Percentiles rank a stretch among this genome's conserved stretches.
These are phyloP conservation scores for Calycopis cecrops DNA, from an alignment of 1,140 invertebrate species.

Conservation along the genomic window DNA sequence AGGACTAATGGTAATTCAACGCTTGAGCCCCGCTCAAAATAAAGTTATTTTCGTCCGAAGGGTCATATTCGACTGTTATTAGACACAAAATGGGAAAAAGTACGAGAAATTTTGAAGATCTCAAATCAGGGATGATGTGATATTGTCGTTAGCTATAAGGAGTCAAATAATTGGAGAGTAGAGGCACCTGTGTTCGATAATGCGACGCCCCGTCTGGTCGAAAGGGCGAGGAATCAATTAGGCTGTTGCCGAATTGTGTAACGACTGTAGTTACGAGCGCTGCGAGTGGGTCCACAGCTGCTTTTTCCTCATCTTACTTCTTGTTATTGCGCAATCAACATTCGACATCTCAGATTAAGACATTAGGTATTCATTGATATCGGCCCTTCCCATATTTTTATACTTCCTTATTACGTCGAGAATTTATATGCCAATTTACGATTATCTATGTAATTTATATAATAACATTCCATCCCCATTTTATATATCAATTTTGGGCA, in stretches of 20 bases:
- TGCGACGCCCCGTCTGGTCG: constrained; percentile 65
- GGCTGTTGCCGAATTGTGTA: constrained; percentile 67
- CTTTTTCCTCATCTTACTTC: constrained; percentile 68
- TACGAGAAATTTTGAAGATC: constrained; percentile 45
- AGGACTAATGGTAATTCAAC: constrained; percentile 33
- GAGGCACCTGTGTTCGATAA: constrained; percentile 68
- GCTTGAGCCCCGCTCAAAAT: constrained; percentile 47
- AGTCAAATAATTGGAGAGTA: constrained; percentile 59
- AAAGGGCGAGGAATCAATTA: constrained; percentile 73
- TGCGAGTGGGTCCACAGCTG: constrained; percentile 61
- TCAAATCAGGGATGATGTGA: constrained; percentile 42
- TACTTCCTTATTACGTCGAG: neutral
- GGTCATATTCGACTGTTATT: constrained; percentile 51
- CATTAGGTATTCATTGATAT: constrained; percentile 58
- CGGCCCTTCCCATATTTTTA: constrained; percentile 23
- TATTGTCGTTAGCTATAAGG: constrained; percentile 46
- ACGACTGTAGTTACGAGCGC: constrained; percentile 68
- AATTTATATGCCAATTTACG: too few relatives aligned
- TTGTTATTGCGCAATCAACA: constrained; percentile 68
- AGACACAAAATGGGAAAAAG: constrained; percentile 56
- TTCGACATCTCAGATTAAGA: constrained; percentile 64
- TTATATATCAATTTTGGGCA: too few relatives aligned
- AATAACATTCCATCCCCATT: too few relatives aligned
- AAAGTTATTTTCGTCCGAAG: constrained; percentile 57
- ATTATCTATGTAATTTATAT: too few relatives aligned